These are phyloP conservation scores for Ceyx margarethae DNA, from an alignment of 2,113 vertebrate genomes.

Conservation along the genomic window DNA sequence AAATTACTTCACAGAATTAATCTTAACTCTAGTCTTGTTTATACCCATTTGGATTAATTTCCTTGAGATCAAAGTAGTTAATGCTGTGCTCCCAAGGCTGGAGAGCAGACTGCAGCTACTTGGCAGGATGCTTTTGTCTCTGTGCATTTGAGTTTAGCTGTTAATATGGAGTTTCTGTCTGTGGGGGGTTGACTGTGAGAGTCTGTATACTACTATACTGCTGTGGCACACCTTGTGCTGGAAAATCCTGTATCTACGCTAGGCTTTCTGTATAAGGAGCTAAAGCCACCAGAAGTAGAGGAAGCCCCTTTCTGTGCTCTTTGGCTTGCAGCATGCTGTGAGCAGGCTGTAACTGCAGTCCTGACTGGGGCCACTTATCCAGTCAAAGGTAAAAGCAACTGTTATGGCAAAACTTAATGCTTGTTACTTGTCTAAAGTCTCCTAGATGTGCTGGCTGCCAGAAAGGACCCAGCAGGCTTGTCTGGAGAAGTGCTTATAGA, in stretches of 20 bases:
- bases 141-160: neutral
- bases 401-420: neutral
- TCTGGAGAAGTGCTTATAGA: conserved; percentile 65
- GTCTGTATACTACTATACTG: neutral
- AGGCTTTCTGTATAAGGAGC: neutral
- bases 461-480: conserved; percentile 80
- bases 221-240: neutral
- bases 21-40: neutral
- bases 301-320: neutral
- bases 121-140: neutral
- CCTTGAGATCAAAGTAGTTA: conserved; percentile 19
- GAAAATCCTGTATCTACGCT: neutral
- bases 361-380: neutral
- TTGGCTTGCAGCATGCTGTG: neutral
- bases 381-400: neutral
- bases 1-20: neutral
- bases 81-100: neutral
- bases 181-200: neutral
- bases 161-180: neutral
- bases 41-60: conserved; percentile 27
- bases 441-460: conserved; percentile 81
- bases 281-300: neutral
- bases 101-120: neutral
- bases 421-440: conserved; percentile 71
- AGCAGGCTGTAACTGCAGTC: neutral